These are phyloP conservation scores for Rissa tridactyla DNA, from an alignment of 2,113 vertebrate genomes.

Conservation along the genomic window DNA sequence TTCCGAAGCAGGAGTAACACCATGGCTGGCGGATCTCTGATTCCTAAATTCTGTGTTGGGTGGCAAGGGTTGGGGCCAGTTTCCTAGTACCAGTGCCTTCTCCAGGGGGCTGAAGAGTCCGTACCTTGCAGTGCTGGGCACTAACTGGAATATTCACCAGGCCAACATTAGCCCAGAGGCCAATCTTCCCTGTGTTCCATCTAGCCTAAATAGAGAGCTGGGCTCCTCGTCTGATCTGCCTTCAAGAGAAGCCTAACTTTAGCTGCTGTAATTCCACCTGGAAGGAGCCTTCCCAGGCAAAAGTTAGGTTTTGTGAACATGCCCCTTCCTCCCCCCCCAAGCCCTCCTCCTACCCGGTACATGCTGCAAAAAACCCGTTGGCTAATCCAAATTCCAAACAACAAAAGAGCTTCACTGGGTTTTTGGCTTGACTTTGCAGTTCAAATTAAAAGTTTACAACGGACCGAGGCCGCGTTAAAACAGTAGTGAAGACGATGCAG, in stretches of 20 bases:
- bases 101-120: conserved; percentile 9
- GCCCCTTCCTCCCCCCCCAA: background rate
- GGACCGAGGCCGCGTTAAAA: background rate
- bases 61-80: conserved; percentile 15
- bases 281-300: conserved; percentile 9
- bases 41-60: background rate
- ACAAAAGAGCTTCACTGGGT: background rate
- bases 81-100: conserved; percentile 49
- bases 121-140: background rate
- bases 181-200: background rate
- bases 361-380: conserved; percentile 13
- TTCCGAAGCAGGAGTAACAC: background rate
- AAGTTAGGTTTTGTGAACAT: conserved; percentile 3
- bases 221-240: conserved; percentile 30
- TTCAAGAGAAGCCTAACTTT: conserved; percentile 31
- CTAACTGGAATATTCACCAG: background rate
- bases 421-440: conserved; percentile 9
- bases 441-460: background rate
- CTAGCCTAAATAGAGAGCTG: background rate
- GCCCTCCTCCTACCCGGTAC: conserved; percentile 2
- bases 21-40: background rate
- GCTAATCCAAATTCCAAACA: conserved; percentile 2
- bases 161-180: background rate
- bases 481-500: background rate
- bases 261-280: background rate